Conservation (phyloP, 2,888 invertebrate genomes). For the Gastrophysa polygoni region DNA sequence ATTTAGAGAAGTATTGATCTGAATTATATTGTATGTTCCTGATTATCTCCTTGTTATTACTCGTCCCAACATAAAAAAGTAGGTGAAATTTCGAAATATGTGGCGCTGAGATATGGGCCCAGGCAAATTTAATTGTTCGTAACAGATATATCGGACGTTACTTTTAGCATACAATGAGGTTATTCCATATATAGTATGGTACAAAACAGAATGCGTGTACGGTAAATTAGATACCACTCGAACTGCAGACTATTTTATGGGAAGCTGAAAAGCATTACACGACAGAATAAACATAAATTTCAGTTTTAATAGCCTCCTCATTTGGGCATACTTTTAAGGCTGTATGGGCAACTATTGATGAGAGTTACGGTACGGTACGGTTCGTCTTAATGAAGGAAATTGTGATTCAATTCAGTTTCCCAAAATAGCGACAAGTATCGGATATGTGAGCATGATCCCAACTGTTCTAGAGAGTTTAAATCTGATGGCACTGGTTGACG, state of each 20-base stretch:
- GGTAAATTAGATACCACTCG: constrained; percentile 23
- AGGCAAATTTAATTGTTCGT: constrained; percentile 27
- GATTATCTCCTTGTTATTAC: constrained; percentile 1
- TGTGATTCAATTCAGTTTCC: too few species aligned
- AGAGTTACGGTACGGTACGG: neutral
- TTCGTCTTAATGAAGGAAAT: too few species aligned
- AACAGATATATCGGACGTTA: constrained; percentile 27
- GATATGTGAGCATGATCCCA: too few species aligned
- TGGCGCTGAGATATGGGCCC: constrained; percentile 22
- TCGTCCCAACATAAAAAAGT: neutral
- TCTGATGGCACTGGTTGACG: too few species aligned
- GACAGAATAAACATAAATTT: constrained; percentile 21
- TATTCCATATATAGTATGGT: constrained; percentile 31
- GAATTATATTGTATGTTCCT: constrained; percentile 10
- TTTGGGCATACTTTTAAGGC: constrained; percentile 16
- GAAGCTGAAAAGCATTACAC: constrained; percentile 13
- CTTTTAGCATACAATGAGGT: constrained; percentile 37
- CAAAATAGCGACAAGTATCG: too few species aligned
- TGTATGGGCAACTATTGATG: constrained; percentile 3
- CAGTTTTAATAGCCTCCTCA: constrained; percentile 17
- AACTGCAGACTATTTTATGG: constrained; percentile 20
- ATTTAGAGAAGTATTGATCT: too few species aligned
- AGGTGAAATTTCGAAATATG: constrained; percentile 21
- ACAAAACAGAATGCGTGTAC: constrained; percentile 27
- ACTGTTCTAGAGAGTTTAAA: too few species aligned